Base-by-base conservation (phyloP, 2,888 invertebrate genomes). In the Aleiodes alternator region DNA sequence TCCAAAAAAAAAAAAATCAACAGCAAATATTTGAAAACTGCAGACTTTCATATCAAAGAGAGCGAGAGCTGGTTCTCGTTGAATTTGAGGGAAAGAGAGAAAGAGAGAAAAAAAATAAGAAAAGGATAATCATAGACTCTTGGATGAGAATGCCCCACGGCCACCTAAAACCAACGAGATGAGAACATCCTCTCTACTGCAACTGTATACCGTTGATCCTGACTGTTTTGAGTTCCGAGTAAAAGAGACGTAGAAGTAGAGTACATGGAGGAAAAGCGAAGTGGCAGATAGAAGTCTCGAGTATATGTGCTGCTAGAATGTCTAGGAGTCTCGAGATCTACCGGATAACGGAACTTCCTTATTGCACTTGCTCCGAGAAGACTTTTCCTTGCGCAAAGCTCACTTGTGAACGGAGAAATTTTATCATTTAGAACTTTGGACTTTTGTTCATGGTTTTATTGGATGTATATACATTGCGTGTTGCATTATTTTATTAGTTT, bases 261-360 rank as follows among this genome's bases (percentile, higher is more conserved):
- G 53, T 43, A 53, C 59, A 55, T 61, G 14, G 74, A 6, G 51
- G 53, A 53, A 23, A 23, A 53, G 14, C 16, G 48, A 66, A 66
- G 48, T 66, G 31, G 51, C 50, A 51, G 29, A 51, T 43, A 64
- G 64, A 11, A 51, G 51, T 68, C 29, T 50, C 2, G 68, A 53
- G 31, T 68, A 51, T 68, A 68, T 68, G 34, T 43, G 55, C 43
- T 69, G 29, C 12, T 29, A 61, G 29, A 68, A 64, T 23, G 56
- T 68, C 68, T 34, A 38, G 57, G 50, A 72, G 72, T 57, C 56
- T 68, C 57, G 56, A 66, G 68, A 68, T 68, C 73, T 48, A 68
- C 57, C 73, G 73, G 73, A 73, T 68, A 73, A 73, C 73, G 68
- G 68, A 73, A 73, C 55, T 73, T 68, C 68, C 73, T 73, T 73